phyloP scores from a whole-genome alignment of 2,113 vertebrate genomes.

The Plecotus auritus region DNA sequence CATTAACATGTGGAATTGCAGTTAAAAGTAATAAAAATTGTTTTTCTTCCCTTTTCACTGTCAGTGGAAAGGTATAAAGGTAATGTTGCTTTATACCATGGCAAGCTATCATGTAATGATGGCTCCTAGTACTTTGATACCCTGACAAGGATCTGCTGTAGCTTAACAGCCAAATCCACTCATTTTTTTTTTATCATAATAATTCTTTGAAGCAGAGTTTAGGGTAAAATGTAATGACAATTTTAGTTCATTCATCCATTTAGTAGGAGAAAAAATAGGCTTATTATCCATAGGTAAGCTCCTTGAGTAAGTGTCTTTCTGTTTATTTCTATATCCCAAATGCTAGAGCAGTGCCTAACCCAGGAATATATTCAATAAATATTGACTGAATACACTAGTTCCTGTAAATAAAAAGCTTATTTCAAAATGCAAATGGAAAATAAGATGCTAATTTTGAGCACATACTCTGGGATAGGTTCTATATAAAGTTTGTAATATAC shows the following conservation, averaged over 20 bases:
- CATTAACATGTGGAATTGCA: background rate
- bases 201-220: background rate
- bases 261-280: background rate
- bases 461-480: background rate
- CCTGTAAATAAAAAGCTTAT: background rate
- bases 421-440: background rate
- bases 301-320: background rate
- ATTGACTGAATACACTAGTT: background rate
- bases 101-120: background rate
- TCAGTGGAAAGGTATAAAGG: background rate
- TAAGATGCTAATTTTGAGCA: background rate
- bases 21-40: background rate
- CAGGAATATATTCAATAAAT: background rate
- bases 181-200: background rate
- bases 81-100: background rate
- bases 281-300: background rate
- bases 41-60: background rate
- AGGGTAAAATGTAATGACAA: background rate
- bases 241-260: background rate
- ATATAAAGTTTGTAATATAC: background rate
- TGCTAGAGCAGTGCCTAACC: background rate
- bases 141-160: background rate
- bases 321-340: background rate
- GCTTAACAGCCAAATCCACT: background rate
- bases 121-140: background rate